phyloP scores from a whole-genome alignment of 2,797 vertebrate species.

The Decapterus maruadsi region DNA sequence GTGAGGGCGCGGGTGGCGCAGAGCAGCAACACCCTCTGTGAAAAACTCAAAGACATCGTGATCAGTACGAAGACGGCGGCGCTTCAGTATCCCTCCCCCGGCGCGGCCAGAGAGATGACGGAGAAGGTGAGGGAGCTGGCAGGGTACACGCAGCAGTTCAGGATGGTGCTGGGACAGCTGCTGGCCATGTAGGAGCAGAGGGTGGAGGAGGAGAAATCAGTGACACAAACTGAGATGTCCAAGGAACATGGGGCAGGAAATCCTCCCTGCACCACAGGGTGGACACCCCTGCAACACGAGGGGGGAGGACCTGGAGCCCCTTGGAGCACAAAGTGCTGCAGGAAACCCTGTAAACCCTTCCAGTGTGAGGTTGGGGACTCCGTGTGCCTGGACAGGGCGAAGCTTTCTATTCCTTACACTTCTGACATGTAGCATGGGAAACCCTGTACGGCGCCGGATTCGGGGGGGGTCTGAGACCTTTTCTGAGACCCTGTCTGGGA shows the following conservation, averaged over 20 bases:
- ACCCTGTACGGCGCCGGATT: slow-evolving; percentile 1
- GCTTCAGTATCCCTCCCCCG: slow-evolving; percentile 92
- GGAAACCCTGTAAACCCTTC: slow-evolving; percentile 15
- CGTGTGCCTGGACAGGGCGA: slow-evolving; percentile 6
- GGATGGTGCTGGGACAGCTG: slow-evolving; percentile 92
- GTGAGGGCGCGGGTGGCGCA: slow-evolving; percentile 92
- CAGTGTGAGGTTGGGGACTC: slow-evolving; percentile 26
- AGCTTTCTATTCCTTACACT: slow-evolving; percentile 10
- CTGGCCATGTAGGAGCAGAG: slow-evolving; percentile 84
- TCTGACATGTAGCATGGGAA: slow-evolving; percentile 24
- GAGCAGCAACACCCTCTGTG: slow-evolving; percentile 95
- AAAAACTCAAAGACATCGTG: slow-evolving; percentile 96
- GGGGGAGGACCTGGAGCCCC: slow-evolving; percentile 27
- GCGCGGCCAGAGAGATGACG: slow-evolving; percentile 93
- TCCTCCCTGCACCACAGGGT: slow-evolving; percentile 12
- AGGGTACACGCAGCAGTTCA: slow-evolving; percentile 94
- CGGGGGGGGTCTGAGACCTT: slow-evolving; percentile 29
- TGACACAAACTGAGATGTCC: slow-evolving; percentile 34
- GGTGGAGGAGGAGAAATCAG: background rate
- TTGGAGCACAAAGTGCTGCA: slow-evolving; percentile 28
- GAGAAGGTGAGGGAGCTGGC: slow-evolving; percentile 93
- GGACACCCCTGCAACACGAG: background rate
- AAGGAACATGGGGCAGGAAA: slow-evolving; percentile 17
- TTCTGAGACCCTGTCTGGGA: slow-evolving; percentile 42
- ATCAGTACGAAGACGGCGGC: slow-evolving; percentile 94